A percentile compares a stretch with the other conserved stretches of the same genome.
phyloP scores from a whole-genome alignment of 2,888 invertebrate genomes.

The Clusia tigrina region DNA sequence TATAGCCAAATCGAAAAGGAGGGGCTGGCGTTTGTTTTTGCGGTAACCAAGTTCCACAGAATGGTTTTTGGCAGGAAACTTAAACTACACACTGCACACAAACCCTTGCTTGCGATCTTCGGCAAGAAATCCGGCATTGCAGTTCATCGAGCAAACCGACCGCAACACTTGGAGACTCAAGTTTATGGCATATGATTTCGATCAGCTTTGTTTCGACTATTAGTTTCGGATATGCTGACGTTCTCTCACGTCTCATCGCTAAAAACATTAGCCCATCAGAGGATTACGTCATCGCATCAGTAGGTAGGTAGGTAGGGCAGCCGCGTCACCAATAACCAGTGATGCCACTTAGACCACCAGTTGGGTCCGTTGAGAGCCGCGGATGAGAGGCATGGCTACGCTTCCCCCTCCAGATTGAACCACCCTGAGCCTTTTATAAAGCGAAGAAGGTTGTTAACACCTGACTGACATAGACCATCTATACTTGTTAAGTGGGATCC shows the following conservation, averaged over 20 bases:
- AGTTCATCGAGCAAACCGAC: constrained; percentile 29
- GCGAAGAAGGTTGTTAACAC: too few species aligned
- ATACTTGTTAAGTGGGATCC: too few species aligned
- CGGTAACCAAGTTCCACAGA: constrained; percentile 29
- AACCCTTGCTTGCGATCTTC: constrained; percentile 58
- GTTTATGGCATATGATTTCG: constrained; percentile 12
- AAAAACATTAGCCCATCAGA: constrained; percentile 11
- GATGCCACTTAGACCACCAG: too few species aligned
- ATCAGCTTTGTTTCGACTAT: constrained; percentile 8
- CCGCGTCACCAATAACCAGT: too few species aligned
- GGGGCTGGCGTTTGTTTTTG: constrained; percentile 32
- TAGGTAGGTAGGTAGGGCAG: too few species aligned
- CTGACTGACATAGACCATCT: too few species aligned
- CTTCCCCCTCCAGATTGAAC: too few species aligned
- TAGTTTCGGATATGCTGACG: constrained; percentile 27
- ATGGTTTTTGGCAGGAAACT: constrained; percentile 31
- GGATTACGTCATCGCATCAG: constrained; percentile 28
- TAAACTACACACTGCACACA: constrained; percentile 52
- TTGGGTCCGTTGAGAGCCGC: too few species aligned
- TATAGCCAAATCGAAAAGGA: constrained; percentile 37
- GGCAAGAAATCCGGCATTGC: constrained; percentile 45
- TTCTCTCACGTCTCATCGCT: constrained; percentile 28
- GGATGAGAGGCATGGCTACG: too few species aligned
- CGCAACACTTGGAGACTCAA: too few species aligned
- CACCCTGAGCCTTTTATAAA: too few species aligned